phyloP scores from a whole-genome alignment of 2,797 vertebrate species.

The Poecilia wingei region DNA sequence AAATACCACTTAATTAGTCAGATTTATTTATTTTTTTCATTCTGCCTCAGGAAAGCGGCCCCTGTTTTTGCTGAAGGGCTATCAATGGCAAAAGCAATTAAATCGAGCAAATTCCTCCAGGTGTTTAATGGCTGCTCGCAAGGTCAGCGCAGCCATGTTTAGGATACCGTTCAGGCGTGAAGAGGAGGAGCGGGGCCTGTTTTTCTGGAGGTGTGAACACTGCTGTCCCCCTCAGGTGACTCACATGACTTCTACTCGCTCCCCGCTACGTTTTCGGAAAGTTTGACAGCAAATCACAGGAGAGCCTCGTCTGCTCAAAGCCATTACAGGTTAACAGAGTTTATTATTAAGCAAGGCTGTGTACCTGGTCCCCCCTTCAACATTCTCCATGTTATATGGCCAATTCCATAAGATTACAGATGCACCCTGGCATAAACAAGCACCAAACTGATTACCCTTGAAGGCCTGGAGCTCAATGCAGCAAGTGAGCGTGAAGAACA shows the following conservation, averaged over 20 bases:
- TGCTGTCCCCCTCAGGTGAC: slow-evolving; percentile 57
- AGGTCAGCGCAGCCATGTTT: slow-evolving; percentile 81
- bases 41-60: slow-evolving; percentile 47
- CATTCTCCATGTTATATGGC: slow-evolving; percentile 64
- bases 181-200: slow-evolving; percentile 62
- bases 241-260: slow-evolving; percentile 49
- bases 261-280: slow-evolving; percentile 64
- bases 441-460: slow-evolving; percentile 69
- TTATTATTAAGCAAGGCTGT: slow-evolving; percentile 59
- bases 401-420: slow-evolving; percentile 66
- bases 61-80: slow-evolving; percentile 63
- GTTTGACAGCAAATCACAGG: slow-evolving; percentile 75
- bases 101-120: slow-evolving; percentile 78
- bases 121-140: slow-evolving; percentile 81
- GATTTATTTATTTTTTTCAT: not conserved
- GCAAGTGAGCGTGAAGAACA: slow-evolving; percentile 67
- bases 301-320: slow-evolving; percentile 67
- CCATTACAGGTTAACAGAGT: slow-evolving; percentile 59
- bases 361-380: slow-evolving; percentile 24
- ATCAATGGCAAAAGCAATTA: slow-evolving; percentile 79
- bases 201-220: slow-evolving; percentile 66
- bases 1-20: not conserved
- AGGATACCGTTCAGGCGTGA: slow-evolving; percentile 74
- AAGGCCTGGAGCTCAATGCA: slow-evolving; percentile 51
- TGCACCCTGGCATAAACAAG: slow-evolving; percentile 58